Base-by-base conservation (phyloP, 2,113 vertebrate genomes). In the Alexandromys fortis region DNA sequence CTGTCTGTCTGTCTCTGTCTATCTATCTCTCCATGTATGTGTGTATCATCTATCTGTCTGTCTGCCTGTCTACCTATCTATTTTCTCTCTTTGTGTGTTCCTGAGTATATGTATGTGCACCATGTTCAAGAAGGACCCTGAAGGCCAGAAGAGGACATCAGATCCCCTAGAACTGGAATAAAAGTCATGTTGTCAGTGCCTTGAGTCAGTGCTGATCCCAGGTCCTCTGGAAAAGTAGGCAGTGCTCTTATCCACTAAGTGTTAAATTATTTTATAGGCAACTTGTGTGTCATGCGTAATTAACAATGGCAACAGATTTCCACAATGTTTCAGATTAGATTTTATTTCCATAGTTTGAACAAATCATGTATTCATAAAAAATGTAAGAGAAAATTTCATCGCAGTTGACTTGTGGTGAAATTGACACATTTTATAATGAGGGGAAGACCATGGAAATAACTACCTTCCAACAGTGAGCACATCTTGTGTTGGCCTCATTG, bases 291-390 rank as follows among this genome's bases (percentile, higher is more conserved):
- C 83, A 93, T 86, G 33, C 14, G 82, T 90, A 52, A 90, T 65
- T 73, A 92, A 86, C 72, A 83, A 3, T 77, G 24, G 14, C 47
- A 73, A 83, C 1, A 92, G 3, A 17, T 75, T 94, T 91, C 61
- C 1, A 68, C 61, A 89, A 63, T 79, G 35, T 87, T 94, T 76
- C 90, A 67, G n/a, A 42, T 95, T 52, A 89, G 58, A 83, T 94
- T 90, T 88, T 92, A 94, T 24, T 92, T 5, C 30, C 17, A 89
- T 49, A 30, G 5, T 75, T 94, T 55, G 35, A 81, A 12, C 6
- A 96, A 95, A 45, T 7, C 42, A 45, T 72, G 30, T 76, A 77
- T 61, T 89, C 7, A 86, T 45, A 21, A 79, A 11, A 11, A 81
- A 30, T 61, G 24, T 17, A 77, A 83, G 85, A 87, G 52, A 77